A percentile compares a stretch with the other conserved stretches of the same genome.
Evolutionary conservation across 1,140 invertebrate genomes (phyloP).

Genomic region (Eumeta japonica): DNA sequence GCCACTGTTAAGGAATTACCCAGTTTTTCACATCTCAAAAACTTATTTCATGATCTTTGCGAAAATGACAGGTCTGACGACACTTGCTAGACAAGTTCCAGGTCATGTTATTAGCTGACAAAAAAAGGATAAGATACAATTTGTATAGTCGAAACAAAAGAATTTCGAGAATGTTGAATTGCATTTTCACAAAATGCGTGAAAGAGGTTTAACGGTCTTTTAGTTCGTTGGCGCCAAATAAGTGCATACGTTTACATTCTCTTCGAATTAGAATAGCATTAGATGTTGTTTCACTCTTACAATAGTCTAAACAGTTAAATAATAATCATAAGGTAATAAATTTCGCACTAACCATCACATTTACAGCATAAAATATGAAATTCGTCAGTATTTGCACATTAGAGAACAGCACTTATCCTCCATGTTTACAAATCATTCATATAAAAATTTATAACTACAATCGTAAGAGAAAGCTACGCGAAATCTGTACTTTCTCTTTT

Average conservation of each 20-base stretch:
- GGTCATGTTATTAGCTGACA: too few relatives aligned
- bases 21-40: neutral
- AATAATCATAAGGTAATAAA: too few relatives aligned
- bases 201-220: slow-evolving; percentile 44
- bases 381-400: slow-evolving; percentile 20
- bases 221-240: slow-evolving; percentile 52
- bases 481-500: slow-evolving; percentile 36
- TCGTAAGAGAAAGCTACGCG: slow-evolving; percentile 35
- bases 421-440: slow-evolving; percentile 55
- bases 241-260: slow-evolving; percentile 52
- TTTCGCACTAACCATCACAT: neutral
- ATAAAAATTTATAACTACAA: slow-evolving; percentile 32
- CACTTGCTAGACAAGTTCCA: slow-evolving; percentile 47
- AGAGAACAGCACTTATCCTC: slow-evolving; percentile 38
- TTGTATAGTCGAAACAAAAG: too few relatives aligned
- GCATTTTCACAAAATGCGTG: neutral
- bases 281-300: too few relatives aligned
- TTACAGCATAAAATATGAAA: slow-evolving; percentile 6
- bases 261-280: too few relatives aligned
- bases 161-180: too few relatives aligned
- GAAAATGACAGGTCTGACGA: slow-evolving; percentile 54
- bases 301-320: too few relatives aligned
- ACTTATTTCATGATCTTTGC: slow-evolving; percentile 31
- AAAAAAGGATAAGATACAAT: too few relatives aligned
- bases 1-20: slow-evolving; percentile 11